These are phyloP conservation scores for Euplexia lucipara DNA, from an alignment of 2,888 invertebrate species.

Conservation along the genomic window DNA sequence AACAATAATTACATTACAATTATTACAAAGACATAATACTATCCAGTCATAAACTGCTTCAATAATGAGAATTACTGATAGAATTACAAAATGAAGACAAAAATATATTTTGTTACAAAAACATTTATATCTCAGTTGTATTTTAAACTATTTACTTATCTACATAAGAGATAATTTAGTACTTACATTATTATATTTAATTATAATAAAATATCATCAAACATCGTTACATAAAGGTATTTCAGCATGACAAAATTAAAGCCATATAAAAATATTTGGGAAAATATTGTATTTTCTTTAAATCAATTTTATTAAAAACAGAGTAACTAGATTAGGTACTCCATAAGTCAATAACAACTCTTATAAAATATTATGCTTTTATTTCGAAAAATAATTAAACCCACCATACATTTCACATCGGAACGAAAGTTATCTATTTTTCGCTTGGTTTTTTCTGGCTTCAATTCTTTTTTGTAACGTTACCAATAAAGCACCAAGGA, in stretches of 20 bases:
- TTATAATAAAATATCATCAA: constrained; percentile 47
- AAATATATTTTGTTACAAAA: constrained; percentile 60
- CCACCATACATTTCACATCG: constrained; percentile 1
- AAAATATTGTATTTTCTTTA: constrained; percentile 56
- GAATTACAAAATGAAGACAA: constrained; percentile 49
- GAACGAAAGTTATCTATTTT: constrained; percentile 80
- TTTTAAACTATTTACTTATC: constrained; percentile 54
- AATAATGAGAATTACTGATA: constrained; percentile 44
- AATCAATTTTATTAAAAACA: constrained; percentile 32
- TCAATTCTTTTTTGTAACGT: constrained; percentile 96
- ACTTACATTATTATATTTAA: constrained; percentile 54
- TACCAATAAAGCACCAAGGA: constrained; percentile 94
- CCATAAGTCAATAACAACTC: constrained; percentile 31
- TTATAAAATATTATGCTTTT: constrained; percentile 25
- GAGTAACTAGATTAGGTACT: constrained; percentile 31
- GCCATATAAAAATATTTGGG: constrained; percentile 61
- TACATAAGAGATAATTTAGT: constrained; percentile 59
- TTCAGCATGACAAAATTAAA: constrained; percentile 61
- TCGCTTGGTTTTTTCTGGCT: constrained; percentile 89
- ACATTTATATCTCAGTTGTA: constrained; percentile 53
- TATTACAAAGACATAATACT: constrained; percentile 78
- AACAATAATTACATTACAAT: constrained; percentile 86
- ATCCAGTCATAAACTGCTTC: constrained; percentile 59
- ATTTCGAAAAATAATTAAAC: constrained; percentile 34
- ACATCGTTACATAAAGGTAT: constrained; percentile 56